Percentiles rank a stretch among this genome's conserved stretches.
These are phyloP conservation scores for Plusia festucae DNA, from an alignment of 2,888 invertebrate genomes.

Conservation along the genomic window DNA sequence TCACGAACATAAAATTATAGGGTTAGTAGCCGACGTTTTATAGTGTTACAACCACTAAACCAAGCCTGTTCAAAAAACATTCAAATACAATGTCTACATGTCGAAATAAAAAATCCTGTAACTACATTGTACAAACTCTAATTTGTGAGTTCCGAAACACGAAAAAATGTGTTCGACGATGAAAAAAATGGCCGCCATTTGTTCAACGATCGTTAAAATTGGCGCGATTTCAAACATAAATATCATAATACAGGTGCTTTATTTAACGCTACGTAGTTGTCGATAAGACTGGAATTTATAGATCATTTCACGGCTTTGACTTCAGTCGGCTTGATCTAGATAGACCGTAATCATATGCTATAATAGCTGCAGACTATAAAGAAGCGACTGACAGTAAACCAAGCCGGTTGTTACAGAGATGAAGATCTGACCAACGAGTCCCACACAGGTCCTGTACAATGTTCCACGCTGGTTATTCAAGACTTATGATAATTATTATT, in stretches of 20 bases:
- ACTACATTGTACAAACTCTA: slow-evolving; percentile 3
- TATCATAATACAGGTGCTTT: slow-evolving; percentile 25
- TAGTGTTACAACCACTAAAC: not conserved
- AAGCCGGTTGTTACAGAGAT: not conserved
- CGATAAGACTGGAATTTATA: slow-evolving; percentile 45
- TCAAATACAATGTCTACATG: not conserved
- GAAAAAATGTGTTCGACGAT: slow-evolving; percentile 18
- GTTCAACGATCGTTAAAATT: slow-evolving; percentile 20
- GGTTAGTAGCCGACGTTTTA: slow-evolving; percentile 15
- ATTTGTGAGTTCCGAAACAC: slow-evolving; percentile 10
- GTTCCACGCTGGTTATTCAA: too few species aligned
- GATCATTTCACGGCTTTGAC: slow-evolving; percentile 43
- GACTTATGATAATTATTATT: too few species aligned
- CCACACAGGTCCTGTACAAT: not conserved
- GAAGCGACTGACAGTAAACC: not conserved
- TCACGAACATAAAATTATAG: slow-evolving; percentile 15
- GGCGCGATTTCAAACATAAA: slow-evolving; percentile 32
- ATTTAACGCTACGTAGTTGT: slow-evolving; percentile 37
- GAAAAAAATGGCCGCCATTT: slow-evolving; percentile 22
- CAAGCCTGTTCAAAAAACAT: not conserved
- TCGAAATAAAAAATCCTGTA: slow-evolving; percentile 8
- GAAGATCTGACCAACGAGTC: not conserved
- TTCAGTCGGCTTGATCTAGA: slow-evolving; percentile 38
- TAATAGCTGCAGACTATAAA: slow-evolving; percentile 37
- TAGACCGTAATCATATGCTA: slow-evolving; percentile 39